Conservation (phyloP, 2,888 invertebrate species). For the Drosophila nr. perissopoda region DNA sequence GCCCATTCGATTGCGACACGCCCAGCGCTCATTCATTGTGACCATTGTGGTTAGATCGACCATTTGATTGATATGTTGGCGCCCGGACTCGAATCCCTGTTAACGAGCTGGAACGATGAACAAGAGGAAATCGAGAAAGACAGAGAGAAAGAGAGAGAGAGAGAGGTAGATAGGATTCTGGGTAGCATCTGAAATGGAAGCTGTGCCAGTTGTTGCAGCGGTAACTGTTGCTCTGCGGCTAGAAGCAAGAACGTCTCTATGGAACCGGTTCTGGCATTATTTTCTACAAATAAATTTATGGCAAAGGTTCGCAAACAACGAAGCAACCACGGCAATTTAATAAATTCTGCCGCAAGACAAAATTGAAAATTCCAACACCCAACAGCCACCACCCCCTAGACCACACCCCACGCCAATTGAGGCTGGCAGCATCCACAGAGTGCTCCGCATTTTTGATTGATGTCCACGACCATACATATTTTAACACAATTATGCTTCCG, state of each 20-base stretch:
- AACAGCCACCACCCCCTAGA: neutral
- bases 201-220: constrained; percentile 2
- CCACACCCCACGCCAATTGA: constrained; percentile 34
- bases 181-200: constrained; percentile 5
- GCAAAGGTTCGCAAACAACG: constrained; percentile 50
- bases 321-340: constrained; percentile 68
- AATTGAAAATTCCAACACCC: constrained; percentile 69
- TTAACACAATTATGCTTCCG: constrained; percentile 33
- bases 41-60: constrained; percentile 41
- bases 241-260: constrained; percentile 21
- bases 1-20: constrained; percentile 3
- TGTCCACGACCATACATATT: constrained; percentile 62
- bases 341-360: constrained; percentile 68
- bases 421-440: constrained; percentile 28
- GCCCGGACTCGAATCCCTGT: constrained; percentile 18
- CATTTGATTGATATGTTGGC: constrained; percentile 50
- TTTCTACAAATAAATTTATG: constrained; percentile 72
- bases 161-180: neutral
- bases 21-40: constrained; percentile 19
- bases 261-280: constrained; percentile 37
- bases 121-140: constrained; percentile 4
- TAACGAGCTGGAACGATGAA: constrained; percentile 31
- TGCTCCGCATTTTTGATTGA: constrained; percentile 66
- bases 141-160: too few relatives aligned
- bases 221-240: constrained; percentile 4